A percentile compares a stretch with the other conserved stretches of the same genome.
phyloP scores from a whole-genome alignment of 2,113 vertebrate genomes.

The Fulica atra region DNA sequence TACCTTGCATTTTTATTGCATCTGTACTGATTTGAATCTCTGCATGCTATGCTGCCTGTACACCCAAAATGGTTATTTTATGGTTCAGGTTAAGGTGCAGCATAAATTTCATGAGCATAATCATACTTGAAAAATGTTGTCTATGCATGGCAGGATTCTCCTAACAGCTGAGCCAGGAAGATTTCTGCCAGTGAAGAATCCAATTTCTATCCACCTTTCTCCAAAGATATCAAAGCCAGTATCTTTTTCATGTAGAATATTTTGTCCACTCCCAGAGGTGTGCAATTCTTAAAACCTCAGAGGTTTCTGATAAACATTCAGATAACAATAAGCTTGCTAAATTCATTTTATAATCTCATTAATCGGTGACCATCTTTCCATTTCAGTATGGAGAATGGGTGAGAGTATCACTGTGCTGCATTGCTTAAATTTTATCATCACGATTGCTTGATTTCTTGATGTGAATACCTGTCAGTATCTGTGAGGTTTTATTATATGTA shows the following conservation, averaged over 20 bases:
- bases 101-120: neutral
- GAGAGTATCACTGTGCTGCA: neutral
- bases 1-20: neutral
- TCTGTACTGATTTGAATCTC: neutral
- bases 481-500: neutral
- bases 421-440: neutral
- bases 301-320: conserved; percentile 55
- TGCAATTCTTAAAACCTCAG: conserved; percentile 26
- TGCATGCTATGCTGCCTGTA: neutral
- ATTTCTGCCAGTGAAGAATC: neutral
- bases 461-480: neutral
- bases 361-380: conserved; percentile 32
- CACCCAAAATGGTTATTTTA: neutral
- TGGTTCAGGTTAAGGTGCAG: neutral
- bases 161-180: neutral
- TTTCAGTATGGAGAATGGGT: neutral
- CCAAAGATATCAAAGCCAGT: neutral
- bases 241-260: conserved; percentile 24
- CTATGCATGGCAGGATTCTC: neutral
- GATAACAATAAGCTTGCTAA: conserved; percentile 38
- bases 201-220: conserved; percentile 26
- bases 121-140: neutral
- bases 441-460: neutral
- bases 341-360: conserved; percentile 56
- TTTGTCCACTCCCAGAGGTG: neutral